Evolutionary conservation across 2,888 invertebrate species (phyloP).

Genomic region (Eudemis profundana): DNA sequence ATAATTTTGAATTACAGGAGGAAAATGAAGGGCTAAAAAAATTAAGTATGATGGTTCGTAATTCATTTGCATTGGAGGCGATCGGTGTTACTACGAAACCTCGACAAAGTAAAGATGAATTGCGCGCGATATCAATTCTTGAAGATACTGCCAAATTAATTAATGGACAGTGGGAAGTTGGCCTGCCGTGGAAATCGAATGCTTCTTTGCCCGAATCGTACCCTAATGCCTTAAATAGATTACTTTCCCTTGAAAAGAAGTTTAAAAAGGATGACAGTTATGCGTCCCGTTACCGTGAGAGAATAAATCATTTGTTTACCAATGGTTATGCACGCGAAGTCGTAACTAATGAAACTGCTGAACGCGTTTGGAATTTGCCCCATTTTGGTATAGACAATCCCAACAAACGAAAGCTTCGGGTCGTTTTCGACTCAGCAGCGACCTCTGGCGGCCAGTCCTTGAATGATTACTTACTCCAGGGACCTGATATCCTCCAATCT

Average conservation of each 20-base stretch:
- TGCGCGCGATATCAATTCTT: neutral
- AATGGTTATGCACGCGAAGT: conserved; percentile 48
- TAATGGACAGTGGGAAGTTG: conserved; percentile 47
- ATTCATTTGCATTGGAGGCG: neutral
- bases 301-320: conserved; percentile 48
- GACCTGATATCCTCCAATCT: conserved; percentile 50
- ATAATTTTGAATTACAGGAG: no score
- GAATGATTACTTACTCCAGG: conserved; percentile 49
- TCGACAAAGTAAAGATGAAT: conserved; percentile 6
- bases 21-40: neutral
- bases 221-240: no score
- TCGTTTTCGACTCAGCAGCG: no score
- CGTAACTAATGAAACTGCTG: neutral
- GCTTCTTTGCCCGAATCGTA: conserved; percentile 46
- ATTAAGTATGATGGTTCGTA: neutral
- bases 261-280: conserved; percentile 42
- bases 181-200: conserved; percentile 48
- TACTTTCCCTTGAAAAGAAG: no score
- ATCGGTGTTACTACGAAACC: conserved; percentile 4
- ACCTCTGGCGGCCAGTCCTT: no score
- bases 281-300: conserved; percentile 45
- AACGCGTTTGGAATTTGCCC: conserved; percentile 49
- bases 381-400: conserved; percentile 52
- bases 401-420: conserved; percentile 45
- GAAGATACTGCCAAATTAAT: conserved; percentile 9